Evolutionary conservation across 1,140 invertebrate genomes (phyloP).

Genomic region (Spodoptera litura): DNA sequence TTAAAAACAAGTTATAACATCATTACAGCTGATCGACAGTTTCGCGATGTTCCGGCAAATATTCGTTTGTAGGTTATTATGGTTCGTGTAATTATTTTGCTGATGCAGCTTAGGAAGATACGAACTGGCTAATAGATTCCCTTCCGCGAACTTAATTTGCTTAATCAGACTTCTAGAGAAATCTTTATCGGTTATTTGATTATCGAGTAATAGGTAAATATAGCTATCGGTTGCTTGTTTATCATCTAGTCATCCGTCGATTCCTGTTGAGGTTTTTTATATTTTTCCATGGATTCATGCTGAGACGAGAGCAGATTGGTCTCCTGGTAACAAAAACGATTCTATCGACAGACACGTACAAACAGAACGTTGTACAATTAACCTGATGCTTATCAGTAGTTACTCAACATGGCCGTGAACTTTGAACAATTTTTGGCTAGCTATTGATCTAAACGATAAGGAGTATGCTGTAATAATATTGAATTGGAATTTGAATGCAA

Average conservation of each 20-base stretch:
- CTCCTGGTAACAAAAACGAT: background rate
- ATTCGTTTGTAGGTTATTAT: slow-evolving; percentile 30
- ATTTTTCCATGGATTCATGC: no score
- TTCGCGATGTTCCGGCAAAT: slow-evolving; percentile 38
- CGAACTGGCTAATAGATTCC: slow-evolving; percentile 4
- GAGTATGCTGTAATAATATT: slow-evolving; percentile 31
- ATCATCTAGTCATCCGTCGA: no score
- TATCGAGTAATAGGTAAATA: no score
- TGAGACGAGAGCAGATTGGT: no score
- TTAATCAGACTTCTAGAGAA: background rate
- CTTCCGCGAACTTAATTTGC: slow-evolving; percentile 7
- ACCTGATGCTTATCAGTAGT: slow-evolving; percentile 29
- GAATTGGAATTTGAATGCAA: slow-evolving; percentile 41
- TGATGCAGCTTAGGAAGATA: slow-evolving; percentile 13
- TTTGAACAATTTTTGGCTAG: slow-evolving; percentile 42
- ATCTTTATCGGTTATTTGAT: background rate
- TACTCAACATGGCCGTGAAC: slow-evolving; percentile 36
- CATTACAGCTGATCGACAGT: slow-evolving; percentile 37
- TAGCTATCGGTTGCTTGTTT: no score
- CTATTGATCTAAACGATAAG: slow-evolving; percentile 36
- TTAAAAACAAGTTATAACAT: slow-evolving; percentile 38
- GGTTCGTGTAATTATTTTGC: slow-evolving; percentile 28
- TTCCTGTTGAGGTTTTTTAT: no score
- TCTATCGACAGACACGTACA: slow-evolving; percentile 8
- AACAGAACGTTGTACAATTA: slow-evolving; percentile 35